Percentiles rank a stretch among this genome's conserved stretches.
Evolutionary conservation across 2,797 vertebrate genomes (phyloP).

Genomic region (Graptemys geographica): DNA sequence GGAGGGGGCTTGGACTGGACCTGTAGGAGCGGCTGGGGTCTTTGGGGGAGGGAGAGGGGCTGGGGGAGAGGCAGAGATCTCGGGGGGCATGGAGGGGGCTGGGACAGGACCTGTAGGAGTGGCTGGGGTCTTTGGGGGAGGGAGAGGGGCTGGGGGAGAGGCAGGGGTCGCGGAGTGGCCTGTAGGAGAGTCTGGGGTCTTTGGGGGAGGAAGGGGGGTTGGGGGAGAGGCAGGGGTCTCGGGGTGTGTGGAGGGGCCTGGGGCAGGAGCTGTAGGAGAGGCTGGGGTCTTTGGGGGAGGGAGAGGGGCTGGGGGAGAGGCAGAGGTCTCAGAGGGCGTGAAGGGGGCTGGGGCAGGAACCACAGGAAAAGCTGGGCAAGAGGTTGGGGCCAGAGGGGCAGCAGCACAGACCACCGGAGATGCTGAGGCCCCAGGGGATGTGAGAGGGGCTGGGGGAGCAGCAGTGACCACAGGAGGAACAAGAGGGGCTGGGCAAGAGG

Average conservation of each 20-base stretch:
- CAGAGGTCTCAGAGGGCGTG: background rate
- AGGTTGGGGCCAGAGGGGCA: background rate
- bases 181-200: background rate
- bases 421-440: no score
- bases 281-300: background rate
- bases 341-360: background rate
- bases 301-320: background rate
- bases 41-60: no score
- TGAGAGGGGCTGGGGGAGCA: background rate
- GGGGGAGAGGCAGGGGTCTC: background rate
- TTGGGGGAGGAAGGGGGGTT: fast-evolving
- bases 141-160: no score
- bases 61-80: background rate
- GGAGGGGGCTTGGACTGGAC: background rate
- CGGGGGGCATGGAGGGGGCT: background rate
- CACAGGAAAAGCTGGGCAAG: no score
- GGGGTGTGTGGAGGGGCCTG: background rate
- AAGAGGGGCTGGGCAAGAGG: no score
- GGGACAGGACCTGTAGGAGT: no score
- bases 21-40: no score
- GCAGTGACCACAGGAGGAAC: background rate
- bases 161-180: background rate
- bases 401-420: background rate
- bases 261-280: background rate
- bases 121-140: no score